Evolutionary conservation across 2,888 invertebrate species (phyloP).

Genomic region (Dryocosmus kuriphilus): DNA sequence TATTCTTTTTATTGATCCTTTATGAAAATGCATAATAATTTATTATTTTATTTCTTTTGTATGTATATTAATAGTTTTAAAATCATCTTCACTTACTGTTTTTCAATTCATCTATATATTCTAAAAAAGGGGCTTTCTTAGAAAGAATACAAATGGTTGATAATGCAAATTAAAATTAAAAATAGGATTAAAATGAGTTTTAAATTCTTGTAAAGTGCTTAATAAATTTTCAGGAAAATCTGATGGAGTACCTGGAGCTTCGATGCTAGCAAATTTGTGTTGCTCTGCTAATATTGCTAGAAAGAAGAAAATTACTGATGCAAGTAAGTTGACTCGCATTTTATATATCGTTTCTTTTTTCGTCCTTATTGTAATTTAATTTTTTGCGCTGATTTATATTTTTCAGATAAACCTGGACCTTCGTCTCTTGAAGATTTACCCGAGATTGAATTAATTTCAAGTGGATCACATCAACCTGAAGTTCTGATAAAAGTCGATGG

Average conservation of each 20-base stretch:
- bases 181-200: not conserved
- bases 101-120: not conserved
- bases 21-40: too few relatives aligned
- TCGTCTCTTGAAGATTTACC: not conserved
- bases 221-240: not conserved
- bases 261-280: not conserved
- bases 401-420: conserved; percentile 1
- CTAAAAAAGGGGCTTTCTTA: not conserved
- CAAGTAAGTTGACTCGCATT: not conserved
- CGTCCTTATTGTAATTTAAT: not conserved
- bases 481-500: conserved; percentile 10
- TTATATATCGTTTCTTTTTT: not conserved
- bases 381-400: not conserved
- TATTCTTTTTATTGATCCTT: not conserved
- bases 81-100: not conserved
- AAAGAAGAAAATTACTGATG: not conserved
- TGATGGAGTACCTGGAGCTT: not conserved
- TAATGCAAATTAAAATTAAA: not conserved
- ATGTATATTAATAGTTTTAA: not conserved
- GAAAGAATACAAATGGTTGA: not conserved
- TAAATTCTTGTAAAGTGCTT: not conserved
- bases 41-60: not conserved
- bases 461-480: conserved; percentile 13
- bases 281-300: not conserved
- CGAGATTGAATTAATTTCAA: conserved; percentile 5